A percentile compares a stretch with the other conserved stretches of the same genome.
phyloP scores from a whole-genome alignment of 2,888 invertebrate genomes.

The Hetaerina titia region DNA sequence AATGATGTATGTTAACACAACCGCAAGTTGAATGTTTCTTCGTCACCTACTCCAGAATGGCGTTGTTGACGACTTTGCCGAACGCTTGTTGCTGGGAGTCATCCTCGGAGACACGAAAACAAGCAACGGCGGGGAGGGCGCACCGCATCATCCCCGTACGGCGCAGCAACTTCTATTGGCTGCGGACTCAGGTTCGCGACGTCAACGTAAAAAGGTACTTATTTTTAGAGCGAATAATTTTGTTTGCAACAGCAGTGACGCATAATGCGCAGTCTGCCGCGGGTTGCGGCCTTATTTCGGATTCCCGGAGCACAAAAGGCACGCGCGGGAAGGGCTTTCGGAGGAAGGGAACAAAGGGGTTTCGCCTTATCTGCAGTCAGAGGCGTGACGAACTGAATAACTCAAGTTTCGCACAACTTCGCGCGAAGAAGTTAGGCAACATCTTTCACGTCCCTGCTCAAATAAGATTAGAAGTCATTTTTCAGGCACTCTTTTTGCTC shows the following conservation, averaged over 20 bases:
- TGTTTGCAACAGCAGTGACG: conserved; percentile 25
- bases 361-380: not conserved
- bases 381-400: not conserved
- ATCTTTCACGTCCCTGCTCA: too few relatives aligned
- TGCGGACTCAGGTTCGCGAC: not conserved
- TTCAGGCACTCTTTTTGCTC: too few relatives aligned
- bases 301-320: not conserved
- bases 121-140: not conserved
- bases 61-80: not conserved
- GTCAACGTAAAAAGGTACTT: not conserved
- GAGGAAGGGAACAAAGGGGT: conserved; percentile 1
- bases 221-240: conserved; percentile 27
- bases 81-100: not conserved
- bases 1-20: too few relatives aligned
- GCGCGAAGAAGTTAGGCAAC: too few relatives aligned
- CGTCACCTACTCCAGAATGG: not conserved
- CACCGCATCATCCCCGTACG: not conserved
- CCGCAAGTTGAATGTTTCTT: not conserved
- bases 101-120: not conserved
- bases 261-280: not conserved
- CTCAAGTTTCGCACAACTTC: too few relatives aligned
- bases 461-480: too few relatives aligned
- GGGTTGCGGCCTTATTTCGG: not conserved
- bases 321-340: not conserved
- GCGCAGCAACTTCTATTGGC: not conserved